These are phyloP conservation scores for Agapornis canus DNA, from an alignment of 2,797 vertebrate genomes.

Conservation along the genomic window DNA sequence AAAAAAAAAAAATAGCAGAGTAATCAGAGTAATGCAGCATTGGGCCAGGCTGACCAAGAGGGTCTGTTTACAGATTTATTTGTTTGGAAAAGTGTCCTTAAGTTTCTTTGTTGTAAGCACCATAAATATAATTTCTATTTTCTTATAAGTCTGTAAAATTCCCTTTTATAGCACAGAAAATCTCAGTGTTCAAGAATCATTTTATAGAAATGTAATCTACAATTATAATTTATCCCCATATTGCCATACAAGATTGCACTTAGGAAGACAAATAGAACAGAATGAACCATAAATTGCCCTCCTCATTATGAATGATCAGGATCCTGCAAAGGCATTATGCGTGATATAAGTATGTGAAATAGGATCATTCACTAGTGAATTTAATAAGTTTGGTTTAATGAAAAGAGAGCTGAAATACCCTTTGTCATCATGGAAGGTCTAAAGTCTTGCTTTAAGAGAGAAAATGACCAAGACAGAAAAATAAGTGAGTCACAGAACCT, in stretches of 20 bases:
- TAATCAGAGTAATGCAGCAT: neutral
- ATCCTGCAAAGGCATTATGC: neutral
- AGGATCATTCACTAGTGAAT: neutral
- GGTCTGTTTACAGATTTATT: neutral
- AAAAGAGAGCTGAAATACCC: neutral
- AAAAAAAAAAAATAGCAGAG: neutral
- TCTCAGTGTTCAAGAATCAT: neutral
- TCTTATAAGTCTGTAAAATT: neutral
- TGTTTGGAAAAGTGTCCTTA: neutral
- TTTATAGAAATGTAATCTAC: constrained; percentile 9
- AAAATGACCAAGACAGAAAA: neutral
- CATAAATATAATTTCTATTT: constrained; percentile 4
- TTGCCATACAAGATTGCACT: neutral
- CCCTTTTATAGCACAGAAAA: constrained; percentile 1
- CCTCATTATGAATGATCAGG: neutral
- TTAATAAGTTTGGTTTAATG: neutral
- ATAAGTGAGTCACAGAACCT: neutral
- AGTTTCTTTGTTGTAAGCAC: neutral
- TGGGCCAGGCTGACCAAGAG: neutral
- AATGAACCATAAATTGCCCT: constrained; percentile 18
- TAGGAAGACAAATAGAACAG: constrained; percentile 26
- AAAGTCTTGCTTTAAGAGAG: neutral
- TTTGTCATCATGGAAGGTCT: neutral
- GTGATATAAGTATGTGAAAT: neutral
- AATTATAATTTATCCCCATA: constrained; percentile 29